Evolutionary conservation across 2,113 vertebrate genomes (phyloP), one percentile per base, ranked within the genome.

Genomic region (Alethe diademata): DNA sequence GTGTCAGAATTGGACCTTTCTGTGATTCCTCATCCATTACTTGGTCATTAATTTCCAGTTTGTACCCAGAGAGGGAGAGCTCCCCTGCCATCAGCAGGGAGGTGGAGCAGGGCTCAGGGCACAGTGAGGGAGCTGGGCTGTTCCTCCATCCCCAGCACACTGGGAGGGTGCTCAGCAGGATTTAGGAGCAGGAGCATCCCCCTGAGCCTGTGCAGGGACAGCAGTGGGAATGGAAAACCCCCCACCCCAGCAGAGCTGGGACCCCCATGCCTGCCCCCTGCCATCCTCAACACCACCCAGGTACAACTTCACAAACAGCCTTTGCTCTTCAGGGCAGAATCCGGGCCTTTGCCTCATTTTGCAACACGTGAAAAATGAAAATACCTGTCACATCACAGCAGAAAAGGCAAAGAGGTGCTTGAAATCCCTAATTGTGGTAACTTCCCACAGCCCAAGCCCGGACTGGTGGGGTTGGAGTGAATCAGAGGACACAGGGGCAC

Each of bases 381-480:
- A 2, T 3, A n/a, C 6, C 24, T 26, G 22, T 24, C 5, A 0
- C 42, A 29, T 19, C 42, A 24, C 38, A 62, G 47, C 92, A 62
- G 90, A 62, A 70, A 56, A 75, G 2, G 38, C 51, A 48, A 60
- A 76, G 4, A 51, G 65, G n/a, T 14, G 54, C 47, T n/a, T 22
- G 8, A 83, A 92, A 12, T 6, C 26, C 72, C 28, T 1, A 3
- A n/a, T 3, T 54, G 54, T 31, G 76, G 1, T 24, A 5, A 28
- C 1, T 82, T 35, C 25, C 42, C 25, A 2, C 0, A 13, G 31
- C 50, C 35, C 70, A 8, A 10, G 24, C 2, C 0, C 35, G 31
- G 0, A 4, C 8, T 24, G 53, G 11, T 7, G 42, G 45, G 35
- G 36, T 31, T 3, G 1, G 29, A 60, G 74, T 0, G 8, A 17